Base-by-base conservation (phyloP, 2,797 vertebrate species). In the Toxotes lorentzi region DNA sequence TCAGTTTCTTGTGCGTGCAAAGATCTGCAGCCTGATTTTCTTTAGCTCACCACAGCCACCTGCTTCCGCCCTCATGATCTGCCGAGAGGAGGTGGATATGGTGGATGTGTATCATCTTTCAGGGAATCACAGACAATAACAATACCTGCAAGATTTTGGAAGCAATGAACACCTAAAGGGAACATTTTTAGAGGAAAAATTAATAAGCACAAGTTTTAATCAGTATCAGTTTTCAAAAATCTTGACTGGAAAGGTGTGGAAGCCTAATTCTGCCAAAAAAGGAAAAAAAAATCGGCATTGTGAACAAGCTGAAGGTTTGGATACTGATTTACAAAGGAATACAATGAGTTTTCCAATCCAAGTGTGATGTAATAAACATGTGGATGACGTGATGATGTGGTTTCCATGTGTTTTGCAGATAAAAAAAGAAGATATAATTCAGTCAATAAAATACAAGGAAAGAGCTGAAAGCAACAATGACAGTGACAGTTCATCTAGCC, bases 1-100 rank as follows among this genome's bases (percentile, higher is more conserved):
- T 60, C 35, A 2, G 68, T 45, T 85, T 76, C 77, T 81, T 64
- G 78, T 85, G 85, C 79, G 60, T 82, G 77, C 72, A 85, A 78
- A 88, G 88, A 89, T 87, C 71, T 81, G 59, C 56, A 59, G 60
- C 60, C 53, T 32, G 87, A 88, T 91, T 84, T 74, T 24, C 32
- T 75, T 57, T 58, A 21, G 72, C 70, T 58, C 66, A 56, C 76
- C 82, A 71, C 70, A 30, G 57, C 53, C 88, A 84, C 68, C 86
- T 86, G 86, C 83, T 89, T 89, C 78, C 69, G 50, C 81, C 83
- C 40, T 4, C 62, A 79, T 41, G 61, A 70, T 34, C 73, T 23
- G 64, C 73, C 3, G 5, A 43, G 56, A 73, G 40, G 76, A 74
- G 54, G 38, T 61, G 70, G 60, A 82, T 60, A 9, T 0, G 47